A percentile compares a stretch with the other conserved stretches of the same genome.
Evolutionary conservation across 2,888 invertebrate species (phyloP).

Genomic region (Eurois occulta): DNA sequence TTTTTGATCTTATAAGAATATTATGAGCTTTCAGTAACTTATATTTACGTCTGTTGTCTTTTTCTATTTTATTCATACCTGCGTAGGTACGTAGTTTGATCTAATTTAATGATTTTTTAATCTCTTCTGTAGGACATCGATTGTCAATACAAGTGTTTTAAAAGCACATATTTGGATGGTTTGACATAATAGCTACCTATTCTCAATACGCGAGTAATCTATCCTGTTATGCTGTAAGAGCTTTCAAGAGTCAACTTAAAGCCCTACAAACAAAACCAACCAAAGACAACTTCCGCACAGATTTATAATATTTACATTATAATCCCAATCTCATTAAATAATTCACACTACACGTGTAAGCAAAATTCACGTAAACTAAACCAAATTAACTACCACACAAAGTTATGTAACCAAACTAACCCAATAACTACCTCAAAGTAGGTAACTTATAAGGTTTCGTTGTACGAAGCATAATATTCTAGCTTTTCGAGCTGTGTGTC

Average conservation of each 20-base stretch:
- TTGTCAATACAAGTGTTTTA: background rate
- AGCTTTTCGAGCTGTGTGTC: conserved; percentile 43
- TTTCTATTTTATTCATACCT: background rate
- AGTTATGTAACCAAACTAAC: conserved; percentile 10
- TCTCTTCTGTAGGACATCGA: background rate
- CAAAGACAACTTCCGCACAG: background rate
- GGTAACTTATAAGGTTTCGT: conserved; percentile 1
- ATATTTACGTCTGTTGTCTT: background rate
- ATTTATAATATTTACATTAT: background rate
- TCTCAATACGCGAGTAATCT: background rate
- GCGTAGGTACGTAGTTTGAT: background rate
- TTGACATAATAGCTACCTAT: background rate
- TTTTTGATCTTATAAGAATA: background rate
- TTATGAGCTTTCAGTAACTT: background rate
- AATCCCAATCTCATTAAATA: conserved; percentile 5
- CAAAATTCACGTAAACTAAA: conserved; percentile 9
- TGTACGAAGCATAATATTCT: conserved; percentile 25
- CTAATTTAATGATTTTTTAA: background rate
- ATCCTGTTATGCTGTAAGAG: too few relatives aligned
- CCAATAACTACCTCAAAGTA: conserved; percentile 22
- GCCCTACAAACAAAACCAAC: background rate
- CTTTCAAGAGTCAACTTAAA: background rate
- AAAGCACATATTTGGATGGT: background rate
- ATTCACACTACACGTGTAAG: conserved; percentile 2
- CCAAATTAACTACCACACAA: conserved; percentile 1